These are phyloP conservation scores for Heliconius nattereri DNA, from an alignment of 1,140 invertebrate species.

Conservation along the genomic window DNA sequence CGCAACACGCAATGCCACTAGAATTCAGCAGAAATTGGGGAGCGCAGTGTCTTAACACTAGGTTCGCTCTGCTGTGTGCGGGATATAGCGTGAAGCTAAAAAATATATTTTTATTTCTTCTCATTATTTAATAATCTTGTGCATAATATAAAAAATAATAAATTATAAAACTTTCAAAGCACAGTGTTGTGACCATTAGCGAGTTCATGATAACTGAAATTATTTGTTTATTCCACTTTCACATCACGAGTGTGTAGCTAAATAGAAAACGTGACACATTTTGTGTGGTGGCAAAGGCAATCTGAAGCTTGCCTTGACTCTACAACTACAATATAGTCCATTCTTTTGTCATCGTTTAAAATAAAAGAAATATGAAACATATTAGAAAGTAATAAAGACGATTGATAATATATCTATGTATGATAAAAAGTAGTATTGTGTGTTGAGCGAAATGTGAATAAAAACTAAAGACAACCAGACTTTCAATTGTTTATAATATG, in stretches of 20 bases:
- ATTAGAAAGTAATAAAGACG: background rate
- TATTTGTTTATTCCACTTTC: conserved; percentile 10
- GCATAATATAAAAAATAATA: background rate
- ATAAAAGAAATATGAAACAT: background rate
- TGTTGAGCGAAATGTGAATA: background rate
- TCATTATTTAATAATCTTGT: no score
- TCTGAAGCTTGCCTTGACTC: background rate
- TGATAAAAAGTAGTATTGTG: background rate
- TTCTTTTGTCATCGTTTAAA: background rate
- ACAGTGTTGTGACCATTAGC: background rate
- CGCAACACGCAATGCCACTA: no score
- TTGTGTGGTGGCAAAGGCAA: background rate
- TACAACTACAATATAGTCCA: background rate
- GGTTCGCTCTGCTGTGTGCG: no score
- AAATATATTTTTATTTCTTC: no score
- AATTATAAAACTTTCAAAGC: background rate
- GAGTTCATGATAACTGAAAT: conserved; percentile 4
- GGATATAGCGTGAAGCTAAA: no score
- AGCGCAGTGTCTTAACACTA: no score
- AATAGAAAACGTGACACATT: conserved; percentile 9
- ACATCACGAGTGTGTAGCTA: conserved; percentile 1
- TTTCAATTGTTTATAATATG: background rate
- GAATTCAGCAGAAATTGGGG: no score
- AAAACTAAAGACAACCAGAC: background rate
- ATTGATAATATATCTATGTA: no score